Evolutionary conservation across 2,797 vertebrate genomes (phyloP).

Genomic region (Acanthurus leucopareius): DNA sequence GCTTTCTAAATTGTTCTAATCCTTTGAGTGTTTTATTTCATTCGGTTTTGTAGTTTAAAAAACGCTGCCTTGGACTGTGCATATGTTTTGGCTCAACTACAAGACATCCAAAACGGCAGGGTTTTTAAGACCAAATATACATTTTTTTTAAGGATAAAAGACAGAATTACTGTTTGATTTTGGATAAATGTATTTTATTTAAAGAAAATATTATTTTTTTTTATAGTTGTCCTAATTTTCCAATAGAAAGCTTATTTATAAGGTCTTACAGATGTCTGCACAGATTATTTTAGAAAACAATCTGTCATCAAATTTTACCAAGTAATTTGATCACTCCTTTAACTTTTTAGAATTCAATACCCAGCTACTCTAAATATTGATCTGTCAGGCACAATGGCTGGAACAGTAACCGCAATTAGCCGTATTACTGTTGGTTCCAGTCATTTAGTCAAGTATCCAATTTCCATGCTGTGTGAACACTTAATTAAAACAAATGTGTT

Average conservation of each 20-base stretch:
- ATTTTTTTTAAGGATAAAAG: slow-evolving; percentile 38
- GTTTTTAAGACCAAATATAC: slow-evolving; percentile 25
- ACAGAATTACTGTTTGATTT: slow-evolving; percentile 19
- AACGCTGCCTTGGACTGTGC: slow-evolving; percentile 73
- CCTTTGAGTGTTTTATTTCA: slow-evolving; percentile 95
- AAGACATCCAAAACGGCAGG: slow-evolving; percentile 49
- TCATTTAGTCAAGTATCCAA: slow-evolving; percentile 87
- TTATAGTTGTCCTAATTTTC: not conserved
- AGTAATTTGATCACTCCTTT: slow-evolving; percentile 73
- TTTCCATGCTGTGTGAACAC: slow-evolving; percentile 88
- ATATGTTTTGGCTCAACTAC: slow-evolving; percentile 63
- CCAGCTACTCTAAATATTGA: slow-evolving; percentile 84
- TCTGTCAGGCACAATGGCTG: slow-evolving; percentile 72
- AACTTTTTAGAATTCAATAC: slow-evolving; percentile 73
- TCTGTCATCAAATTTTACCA: slow-evolving; percentile 42
- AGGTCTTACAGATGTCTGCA: slow-evolving; percentile 22
- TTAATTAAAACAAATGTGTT: slow-evolving; percentile 92
- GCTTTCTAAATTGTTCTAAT: slow-evolving; percentile 95
- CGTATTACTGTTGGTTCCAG: slow-evolving; percentile 84
- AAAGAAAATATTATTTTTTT: not conserved
- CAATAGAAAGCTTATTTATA: not conserved
- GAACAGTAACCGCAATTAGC: slow-evolving; percentile 86
- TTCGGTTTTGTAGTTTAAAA: slow-evolving; percentile 89
- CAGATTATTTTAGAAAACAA: slow-evolving; percentile 34
- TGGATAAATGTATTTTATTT: slow-evolving; percentile 13